Evolutionary conservation across 2,113 vertebrate genomes (phyloP).

Genomic region (Spheniscus mendiculus): DNA sequence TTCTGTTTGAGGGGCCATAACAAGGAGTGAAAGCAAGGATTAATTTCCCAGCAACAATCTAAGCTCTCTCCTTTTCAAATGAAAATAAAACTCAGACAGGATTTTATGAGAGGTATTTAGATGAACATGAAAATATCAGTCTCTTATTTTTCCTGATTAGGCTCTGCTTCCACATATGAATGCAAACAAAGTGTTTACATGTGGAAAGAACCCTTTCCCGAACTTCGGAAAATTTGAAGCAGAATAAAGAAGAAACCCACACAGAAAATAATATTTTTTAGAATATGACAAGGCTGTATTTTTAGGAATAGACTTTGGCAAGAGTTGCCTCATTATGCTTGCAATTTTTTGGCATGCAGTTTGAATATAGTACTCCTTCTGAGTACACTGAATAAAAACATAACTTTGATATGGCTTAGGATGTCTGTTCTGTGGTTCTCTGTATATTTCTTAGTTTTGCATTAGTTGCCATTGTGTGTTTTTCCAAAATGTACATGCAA

Average conservation of each 20-base stretch:
- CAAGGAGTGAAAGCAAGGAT: constrained; percentile 44
- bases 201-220: neutral
- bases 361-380: neutral
- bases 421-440: neutral
- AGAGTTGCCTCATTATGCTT: neutral
- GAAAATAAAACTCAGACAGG: neutral
- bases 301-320: constrained; percentile 2
- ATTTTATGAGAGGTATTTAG: neutral
- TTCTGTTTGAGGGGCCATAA: constrained; percentile 6
- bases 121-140: neutral
- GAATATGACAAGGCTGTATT: neutral
- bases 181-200: neutral
- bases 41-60: constrained; percentile 57
- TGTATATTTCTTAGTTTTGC: neutral
- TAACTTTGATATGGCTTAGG: neutral
- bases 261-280: neutral
- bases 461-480: neutral
- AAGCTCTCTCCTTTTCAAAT: constrained; percentile 17
- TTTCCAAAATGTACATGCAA: neutral
- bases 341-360: neutral
- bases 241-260: neutral
- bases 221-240: neutral
- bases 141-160: constrained; percentile 1
- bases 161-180: neutral
- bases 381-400: neutral